phyloP scores from a whole-genome alignment of 92 coral and sea anemone genomes.

The Diadumene lineata region DNA sequence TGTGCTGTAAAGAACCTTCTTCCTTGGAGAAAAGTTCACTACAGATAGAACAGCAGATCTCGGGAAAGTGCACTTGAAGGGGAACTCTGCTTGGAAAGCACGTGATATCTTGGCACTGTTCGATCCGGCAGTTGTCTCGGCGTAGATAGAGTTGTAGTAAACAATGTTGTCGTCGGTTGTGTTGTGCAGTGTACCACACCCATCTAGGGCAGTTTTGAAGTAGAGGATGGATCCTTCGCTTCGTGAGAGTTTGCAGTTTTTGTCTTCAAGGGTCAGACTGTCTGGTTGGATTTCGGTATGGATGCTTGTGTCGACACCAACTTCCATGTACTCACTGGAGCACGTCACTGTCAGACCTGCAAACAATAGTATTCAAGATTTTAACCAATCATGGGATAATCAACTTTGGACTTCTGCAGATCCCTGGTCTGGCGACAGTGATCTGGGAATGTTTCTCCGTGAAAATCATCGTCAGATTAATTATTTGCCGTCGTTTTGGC shows the following conservation, averaged over 20 bases:
- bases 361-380: neutral
- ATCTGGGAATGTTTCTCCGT: too few species aligned
- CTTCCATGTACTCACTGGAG: conserved; percentile 53
- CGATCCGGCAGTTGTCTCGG: conserved; percentile 46
- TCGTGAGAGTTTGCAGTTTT: conserved; percentile 12
- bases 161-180: conserved; percentile 50
- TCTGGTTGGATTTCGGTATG: conserved; percentile 30
- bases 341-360: conserved; percentile 65
- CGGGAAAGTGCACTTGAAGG: conserved; percentile 71
- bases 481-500: too few species aligned
- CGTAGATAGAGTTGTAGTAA: conserved; percentile 60
- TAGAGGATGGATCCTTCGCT: conserved; percentile 21
- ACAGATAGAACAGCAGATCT: conserved; percentile 72
- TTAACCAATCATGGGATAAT: neutral
- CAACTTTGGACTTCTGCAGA: too few species aligned
- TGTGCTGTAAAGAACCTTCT: conserved; percentile 71
- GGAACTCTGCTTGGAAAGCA: conserved; percentile 72
- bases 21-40: conserved; percentile 73
- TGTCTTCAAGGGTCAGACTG: conserved; percentile 49
- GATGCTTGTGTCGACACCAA: conserved; percentile 23
- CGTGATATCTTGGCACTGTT: conserved; percentile 60
- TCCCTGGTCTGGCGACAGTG: too few species aligned
- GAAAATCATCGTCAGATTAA: too few species aligned
- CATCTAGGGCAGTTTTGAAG: conserved; percentile 47
- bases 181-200: conserved; percentile 65